Percentiles rank a stretch among this genome's conserved stretches.
Evolutionary conservation across 2,113 vertebrate species (phyloP).

Genomic region (Syrmaticus mikado): DNA sequence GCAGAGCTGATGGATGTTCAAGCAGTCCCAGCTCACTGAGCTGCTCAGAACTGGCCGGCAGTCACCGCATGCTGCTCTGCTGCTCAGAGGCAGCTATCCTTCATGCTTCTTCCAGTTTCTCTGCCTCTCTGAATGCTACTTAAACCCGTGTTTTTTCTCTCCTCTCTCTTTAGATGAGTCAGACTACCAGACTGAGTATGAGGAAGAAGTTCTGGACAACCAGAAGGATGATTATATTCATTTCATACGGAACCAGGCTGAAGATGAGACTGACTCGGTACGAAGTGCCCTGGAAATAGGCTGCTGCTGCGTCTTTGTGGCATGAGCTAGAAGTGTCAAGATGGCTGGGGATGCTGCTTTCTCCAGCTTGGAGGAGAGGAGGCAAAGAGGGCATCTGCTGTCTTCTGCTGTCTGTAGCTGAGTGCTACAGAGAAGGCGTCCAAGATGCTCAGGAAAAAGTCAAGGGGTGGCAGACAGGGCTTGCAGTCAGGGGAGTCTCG

Average conservation of each 20-base stretch:
- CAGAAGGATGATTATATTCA: slow-evolving; percentile 69
- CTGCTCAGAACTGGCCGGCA: neutral
- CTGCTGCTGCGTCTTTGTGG: rapidly evolving
- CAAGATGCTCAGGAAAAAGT: neutral
- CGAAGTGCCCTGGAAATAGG: neutral
- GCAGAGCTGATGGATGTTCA: neutral
- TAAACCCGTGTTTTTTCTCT: neutral
- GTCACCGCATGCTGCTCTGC: neutral
- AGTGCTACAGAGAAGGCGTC: neutral
- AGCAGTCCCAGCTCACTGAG: neutral
- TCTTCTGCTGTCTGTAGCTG: neutral
- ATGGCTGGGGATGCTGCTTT: neutral
- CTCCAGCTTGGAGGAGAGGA: neutral
- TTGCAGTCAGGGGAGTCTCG: neutral
- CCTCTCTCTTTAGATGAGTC: slow-evolving; percentile 81
- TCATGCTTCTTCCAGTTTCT: neutral
- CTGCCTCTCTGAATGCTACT: neutral
- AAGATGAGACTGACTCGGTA: slow-evolving; percentile 85
- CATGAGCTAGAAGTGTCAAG: neutral
- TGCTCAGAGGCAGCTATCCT: neutral
- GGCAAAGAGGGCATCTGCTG: neutral
- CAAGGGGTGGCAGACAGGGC: neutral
- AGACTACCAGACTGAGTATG: slow-evolving; percentile 92
- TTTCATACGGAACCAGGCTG: slow-evolving; percentile 68
- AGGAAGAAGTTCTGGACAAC: slow-evolving; percentile 80